These are phyloP conservation scores for Epizoanthus rinbou DNA, from an alignment of 92 coral and sea anemone genomes.

Conservation along the genomic window DNA sequence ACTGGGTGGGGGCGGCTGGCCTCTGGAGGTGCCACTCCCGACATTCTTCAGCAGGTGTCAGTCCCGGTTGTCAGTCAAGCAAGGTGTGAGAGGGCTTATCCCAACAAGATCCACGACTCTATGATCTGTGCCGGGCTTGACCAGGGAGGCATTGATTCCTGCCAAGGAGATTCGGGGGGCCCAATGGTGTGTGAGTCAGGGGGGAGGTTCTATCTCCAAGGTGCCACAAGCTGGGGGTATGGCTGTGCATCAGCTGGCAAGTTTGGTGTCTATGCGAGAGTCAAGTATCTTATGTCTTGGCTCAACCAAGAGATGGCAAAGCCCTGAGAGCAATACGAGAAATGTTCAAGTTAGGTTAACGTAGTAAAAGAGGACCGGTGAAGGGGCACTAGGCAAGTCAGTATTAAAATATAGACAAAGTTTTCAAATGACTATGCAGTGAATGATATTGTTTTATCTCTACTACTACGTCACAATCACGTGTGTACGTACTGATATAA, in stretches of 20 bases:
- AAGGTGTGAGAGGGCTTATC: slow-evolving; percentile 64
- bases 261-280: slow-evolving; percentile 76
- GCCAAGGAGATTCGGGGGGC: slow-evolving; percentile 73
- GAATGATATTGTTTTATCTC: too few species aligned
- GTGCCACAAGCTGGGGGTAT: slow-evolving; percentile 79
- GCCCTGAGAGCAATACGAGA: neutral
- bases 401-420: too few species aligned
- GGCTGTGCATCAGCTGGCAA: slow-evolving; percentile 73
- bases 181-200: slow-evolving; percentile 23
- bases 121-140: slow-evolving; percentile 30
- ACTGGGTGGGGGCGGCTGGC: slow-evolving; percentile 90
- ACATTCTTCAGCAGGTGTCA: slow-evolving; percentile 56
- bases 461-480: too few species aligned
- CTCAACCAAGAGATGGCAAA: slow-evolving; percentile 13
- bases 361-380: too few species aligned
- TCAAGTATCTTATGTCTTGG: slow-evolving; percentile 31
- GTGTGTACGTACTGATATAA: too few species aligned
- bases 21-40: slow-evolving; percentile 62
- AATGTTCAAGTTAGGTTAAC: too few species aligned
- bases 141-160: slow-evolving; percentile 72
- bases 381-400: too few species aligned
- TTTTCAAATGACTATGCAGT: too few species aligned
- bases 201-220: slow-evolving; percentile 65
- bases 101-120: slow-evolving; percentile 61
- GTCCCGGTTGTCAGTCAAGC: slow-evolving; percentile 68